These are phyloP conservation scores for Malthinus flaveolus DNA, from an alignment of 2,888 invertebrate genomes.

Conservation along the genomic window DNA sequence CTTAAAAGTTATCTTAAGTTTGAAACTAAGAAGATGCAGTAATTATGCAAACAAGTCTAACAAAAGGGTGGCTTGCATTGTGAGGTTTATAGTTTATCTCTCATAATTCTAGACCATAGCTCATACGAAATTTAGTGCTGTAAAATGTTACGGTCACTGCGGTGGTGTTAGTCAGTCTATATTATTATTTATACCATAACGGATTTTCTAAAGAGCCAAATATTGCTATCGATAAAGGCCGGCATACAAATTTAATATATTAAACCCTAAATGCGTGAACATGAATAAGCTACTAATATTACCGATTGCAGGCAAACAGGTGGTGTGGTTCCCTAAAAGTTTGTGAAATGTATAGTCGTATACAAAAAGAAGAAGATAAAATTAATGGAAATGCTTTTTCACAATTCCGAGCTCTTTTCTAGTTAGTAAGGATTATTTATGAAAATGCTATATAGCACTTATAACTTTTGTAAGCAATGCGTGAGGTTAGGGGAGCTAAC, in stretches of 20 bases:
- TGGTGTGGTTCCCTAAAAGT: slow-evolving; percentile 35
- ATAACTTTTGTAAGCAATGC: too few relatives aligned
- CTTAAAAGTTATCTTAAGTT: too few relatives aligned
- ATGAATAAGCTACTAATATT: slow-evolving; percentile 29
- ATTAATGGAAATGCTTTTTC: slow-evolving; percentile 42
- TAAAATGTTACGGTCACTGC: slow-evolving; percentile 11
- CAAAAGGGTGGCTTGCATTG: slow-evolving; percentile 28
- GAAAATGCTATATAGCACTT: background rate
- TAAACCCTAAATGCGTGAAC: slow-evolving; percentile 21
- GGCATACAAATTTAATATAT: slow-evolving; percentile 26
- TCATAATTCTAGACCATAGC: slow-evolving; percentile 19
- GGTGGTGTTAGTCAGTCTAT: background rate
- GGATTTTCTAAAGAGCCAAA: background rate
- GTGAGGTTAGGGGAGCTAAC: too few relatives aligned
- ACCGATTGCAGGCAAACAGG: slow-evolving; percentile 38
- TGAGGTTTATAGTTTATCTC: slow-evolving; percentile 20
- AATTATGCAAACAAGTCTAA: slow-evolving; percentile 26
- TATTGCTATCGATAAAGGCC: slow-evolving; percentile 11
- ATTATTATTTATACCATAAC: background rate
- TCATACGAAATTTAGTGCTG: slow-evolving; percentile 24
- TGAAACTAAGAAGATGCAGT: background rate
- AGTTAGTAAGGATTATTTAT: slow-evolving; percentile 14
- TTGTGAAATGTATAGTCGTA: slow-evolving; percentile 11
- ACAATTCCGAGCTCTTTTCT: slow-evolving; percentile 27
- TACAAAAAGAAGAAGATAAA: slow-evolving; percentile 33